phyloP scores from a whole-genome alignment of 1,140 invertebrate genomes.

The Macrotrachela quadricornifera region DNA sequence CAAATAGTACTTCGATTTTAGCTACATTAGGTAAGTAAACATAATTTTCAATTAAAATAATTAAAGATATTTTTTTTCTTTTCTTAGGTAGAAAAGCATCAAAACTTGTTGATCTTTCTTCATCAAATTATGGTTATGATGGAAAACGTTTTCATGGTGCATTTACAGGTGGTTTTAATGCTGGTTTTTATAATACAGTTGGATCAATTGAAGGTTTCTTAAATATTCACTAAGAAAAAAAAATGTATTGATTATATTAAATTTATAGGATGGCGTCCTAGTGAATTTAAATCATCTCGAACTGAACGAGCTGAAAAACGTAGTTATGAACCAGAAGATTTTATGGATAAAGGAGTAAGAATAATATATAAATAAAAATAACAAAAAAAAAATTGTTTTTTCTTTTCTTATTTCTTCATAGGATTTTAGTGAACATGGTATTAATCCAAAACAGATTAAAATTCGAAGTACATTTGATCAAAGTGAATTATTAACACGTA shows the following conservation, averaged over 20 bases:
- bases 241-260: too few species aligned
- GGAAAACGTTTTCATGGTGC: conserved; percentile 84
- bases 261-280: conserved; percentile 54
- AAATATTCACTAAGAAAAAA: too few species aligned
- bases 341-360: conserved; percentile 81
- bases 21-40: too few species aligned
- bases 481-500: too few species aligned
- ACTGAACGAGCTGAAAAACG: conserved; percentile 33
- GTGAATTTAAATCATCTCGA: conserved; percentile 69
- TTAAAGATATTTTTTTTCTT: too few species aligned
- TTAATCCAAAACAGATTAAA: conserved; percentile 58
- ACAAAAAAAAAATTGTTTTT: not conserved
- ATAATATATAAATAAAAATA: not conserved
- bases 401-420: conserved; percentile 17
- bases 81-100: too few species aligned
- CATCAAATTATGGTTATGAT: too few species aligned
- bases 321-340: conserved; percentile 48
- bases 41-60: too few species aligned
- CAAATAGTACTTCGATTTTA: too few species aligned
- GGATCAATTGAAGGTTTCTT: conserved; percentile 75
- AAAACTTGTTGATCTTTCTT: too few species aligned
- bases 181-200: conserved; percentile 89
- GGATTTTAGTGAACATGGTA: conserved; percentile 78
- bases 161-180: conserved; percentile 94
- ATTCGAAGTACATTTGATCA: conserved; percentile 1